phyloP scores from a whole-genome alignment of 2,113 vertebrate genomes.

The Penelope pileata region DNA sequence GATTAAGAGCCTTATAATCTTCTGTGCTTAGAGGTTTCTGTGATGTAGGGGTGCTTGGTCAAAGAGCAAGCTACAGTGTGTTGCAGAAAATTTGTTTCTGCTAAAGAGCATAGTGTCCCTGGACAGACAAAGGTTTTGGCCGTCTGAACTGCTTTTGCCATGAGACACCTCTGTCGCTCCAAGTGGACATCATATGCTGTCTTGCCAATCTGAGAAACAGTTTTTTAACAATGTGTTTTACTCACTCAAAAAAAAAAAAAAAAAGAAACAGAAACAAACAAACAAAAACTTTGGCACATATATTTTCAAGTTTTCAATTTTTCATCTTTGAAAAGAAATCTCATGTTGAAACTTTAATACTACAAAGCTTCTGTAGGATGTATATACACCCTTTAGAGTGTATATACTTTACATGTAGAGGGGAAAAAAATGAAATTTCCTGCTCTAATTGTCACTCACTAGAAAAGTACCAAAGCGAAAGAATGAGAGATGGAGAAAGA shows the following conservation, averaged over 20 bases:
- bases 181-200: too few species aligned
- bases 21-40: neutral
- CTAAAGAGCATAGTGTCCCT: neutral
- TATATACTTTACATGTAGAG: neutral
- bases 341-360: neutral
- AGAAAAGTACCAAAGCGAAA: neutral
- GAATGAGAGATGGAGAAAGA: neutral
- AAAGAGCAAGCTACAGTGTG: neutral
- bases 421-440: neutral
- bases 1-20: neutral
- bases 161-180: neutral
- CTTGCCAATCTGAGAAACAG: neutral
- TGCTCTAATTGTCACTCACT: neutral
- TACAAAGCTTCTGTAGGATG: neutral
- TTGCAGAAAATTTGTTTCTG: neutral
- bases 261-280: too few species aligned
- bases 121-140: rapidly evolving
- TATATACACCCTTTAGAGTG: too few species aligned
- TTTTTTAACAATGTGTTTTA: neutral
- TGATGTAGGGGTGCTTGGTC: neutral
- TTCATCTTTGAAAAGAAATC: neutral
- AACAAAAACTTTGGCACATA: neutral
- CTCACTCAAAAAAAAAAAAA: neutral
- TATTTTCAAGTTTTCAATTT: neutral
- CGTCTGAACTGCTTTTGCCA: neutral